Evolutionary conservation across 2,113 vertebrate genomes (phyloP).

Genomic region (Anoplopoma fimbria): DNA sequence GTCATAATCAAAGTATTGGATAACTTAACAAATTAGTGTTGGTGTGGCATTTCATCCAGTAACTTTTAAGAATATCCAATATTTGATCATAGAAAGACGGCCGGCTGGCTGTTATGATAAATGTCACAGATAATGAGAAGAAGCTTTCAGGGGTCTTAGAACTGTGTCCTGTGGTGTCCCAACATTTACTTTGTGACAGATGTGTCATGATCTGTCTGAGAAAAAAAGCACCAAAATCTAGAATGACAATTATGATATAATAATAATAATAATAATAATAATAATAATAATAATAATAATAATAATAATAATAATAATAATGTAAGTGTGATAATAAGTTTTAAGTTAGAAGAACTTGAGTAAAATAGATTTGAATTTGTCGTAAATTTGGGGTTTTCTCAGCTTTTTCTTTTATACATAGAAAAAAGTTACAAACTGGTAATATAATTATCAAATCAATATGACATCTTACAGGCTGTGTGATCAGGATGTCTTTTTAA

Average conservation of each 20-base stretch:
- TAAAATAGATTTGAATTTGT: not conserved
- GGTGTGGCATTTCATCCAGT: not conserved
- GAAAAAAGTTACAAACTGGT: not conserved
- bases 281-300: too few species aligned
- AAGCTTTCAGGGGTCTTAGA: not conserved
- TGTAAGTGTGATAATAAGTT: not conserved
- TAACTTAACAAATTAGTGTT: not conserved
- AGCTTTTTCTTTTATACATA: not conserved
- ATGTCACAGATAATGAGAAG: not conserved
- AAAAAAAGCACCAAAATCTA: not conserved
- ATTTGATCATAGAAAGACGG: not conserved
- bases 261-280: too few species aligned
- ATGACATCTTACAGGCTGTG: not conserved
- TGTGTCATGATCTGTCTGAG: not conserved
- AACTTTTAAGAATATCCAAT: not conserved
- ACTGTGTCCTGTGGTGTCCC: not conserved
- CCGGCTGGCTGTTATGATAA: not conserved
- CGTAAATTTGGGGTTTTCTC: not conserved
- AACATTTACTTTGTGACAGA: not conserved
- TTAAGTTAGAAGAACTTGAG: not conserved
- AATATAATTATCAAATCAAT: not conserved
- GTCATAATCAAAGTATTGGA: not conserved
- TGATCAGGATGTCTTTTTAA: not conserved
- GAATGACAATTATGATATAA: not conserved
- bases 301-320: too few species aligned